These are phyloP conservation scores for Atrichornis clamosus DNA, from an alignment of 2,113 vertebrate genomes.

Conservation along the genomic window DNA sequence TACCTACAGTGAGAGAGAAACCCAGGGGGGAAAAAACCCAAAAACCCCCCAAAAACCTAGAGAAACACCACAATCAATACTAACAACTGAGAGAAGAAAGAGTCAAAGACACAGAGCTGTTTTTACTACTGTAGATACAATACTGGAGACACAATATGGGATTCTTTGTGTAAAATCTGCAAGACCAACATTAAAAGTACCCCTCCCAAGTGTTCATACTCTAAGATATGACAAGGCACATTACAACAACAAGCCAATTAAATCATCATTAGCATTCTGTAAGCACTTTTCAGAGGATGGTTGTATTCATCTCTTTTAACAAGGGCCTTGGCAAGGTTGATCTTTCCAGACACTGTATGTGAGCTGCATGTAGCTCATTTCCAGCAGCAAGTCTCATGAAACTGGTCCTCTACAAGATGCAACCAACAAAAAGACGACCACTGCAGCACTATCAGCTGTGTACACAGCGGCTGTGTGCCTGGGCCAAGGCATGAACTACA, in stretches of 20 bases:
- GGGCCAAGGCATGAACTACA: background rate
- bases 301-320: background rate
- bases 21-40: background rate
- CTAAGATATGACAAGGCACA: background rate
- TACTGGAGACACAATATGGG: background rate
- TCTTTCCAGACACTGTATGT: background rate
- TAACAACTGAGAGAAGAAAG: background rate
- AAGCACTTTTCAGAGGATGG: background rate
- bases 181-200: rapidly evolving
- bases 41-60: rapidly evolving
- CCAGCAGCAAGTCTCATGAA: background rate
- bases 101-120: background rate
- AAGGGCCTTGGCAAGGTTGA: background rate
- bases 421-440: background rate
- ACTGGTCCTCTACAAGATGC: background rate
- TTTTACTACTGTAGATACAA: background rate
- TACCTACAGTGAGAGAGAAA: background rate
- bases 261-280: background rate
- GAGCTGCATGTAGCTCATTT: background rate
- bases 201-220: background rate
- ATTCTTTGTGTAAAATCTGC: background rate
- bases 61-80: background rate
- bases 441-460: background rate
- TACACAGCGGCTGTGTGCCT: background rate
- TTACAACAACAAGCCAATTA: background rate